Conservation (phyloP, 2,113 vertebrate genomes). For the Ailuropoda melanoleuca region DNA sequence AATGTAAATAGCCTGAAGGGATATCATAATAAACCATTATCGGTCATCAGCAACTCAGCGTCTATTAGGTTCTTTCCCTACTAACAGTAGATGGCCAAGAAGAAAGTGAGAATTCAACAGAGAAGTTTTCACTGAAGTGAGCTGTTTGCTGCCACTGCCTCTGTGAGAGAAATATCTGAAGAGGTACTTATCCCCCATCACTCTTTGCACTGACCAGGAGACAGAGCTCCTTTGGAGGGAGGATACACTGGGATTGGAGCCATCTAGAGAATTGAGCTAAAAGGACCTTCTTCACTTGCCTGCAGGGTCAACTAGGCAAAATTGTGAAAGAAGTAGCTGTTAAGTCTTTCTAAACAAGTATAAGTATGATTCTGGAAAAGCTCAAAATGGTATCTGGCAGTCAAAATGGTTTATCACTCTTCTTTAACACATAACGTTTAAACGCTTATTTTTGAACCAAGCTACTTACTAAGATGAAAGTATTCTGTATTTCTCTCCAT, state of each 20-base stretch:
- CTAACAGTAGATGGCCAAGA: not conserved
- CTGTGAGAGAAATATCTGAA: not conserved
- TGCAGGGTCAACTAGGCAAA: not conserved
- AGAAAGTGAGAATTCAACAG: constrained; percentile 30
- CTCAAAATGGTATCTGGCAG: not conserved
- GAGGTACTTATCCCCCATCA: not conserved
- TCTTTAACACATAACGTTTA: not conserved
- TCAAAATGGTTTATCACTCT: not conserved
- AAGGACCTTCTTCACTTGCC: not conserved
- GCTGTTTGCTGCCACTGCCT: not conserved
- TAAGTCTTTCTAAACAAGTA: constrained; percentile 9
- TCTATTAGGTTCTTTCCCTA: constrained; percentile 10
- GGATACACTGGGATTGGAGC: not conserved
- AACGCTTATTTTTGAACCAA: not conserved
- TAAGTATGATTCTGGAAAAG: constrained; percentile 11
- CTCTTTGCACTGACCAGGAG: not conserved
- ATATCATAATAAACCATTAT: constrained; percentile 55
- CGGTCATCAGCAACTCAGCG: constrained; percentile 23
- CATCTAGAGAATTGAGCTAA: not conserved
- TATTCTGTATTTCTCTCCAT: not conserved
- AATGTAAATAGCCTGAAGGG: constrained; percentile 60
- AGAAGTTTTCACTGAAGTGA: not conserved
- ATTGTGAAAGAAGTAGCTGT: not conserved
- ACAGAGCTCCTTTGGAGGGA: not conserved
- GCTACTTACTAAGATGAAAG: not conserved